Conservation (phyloP, 2,797 vertebrate species). For the Pelodytes ibericus region DNA sequence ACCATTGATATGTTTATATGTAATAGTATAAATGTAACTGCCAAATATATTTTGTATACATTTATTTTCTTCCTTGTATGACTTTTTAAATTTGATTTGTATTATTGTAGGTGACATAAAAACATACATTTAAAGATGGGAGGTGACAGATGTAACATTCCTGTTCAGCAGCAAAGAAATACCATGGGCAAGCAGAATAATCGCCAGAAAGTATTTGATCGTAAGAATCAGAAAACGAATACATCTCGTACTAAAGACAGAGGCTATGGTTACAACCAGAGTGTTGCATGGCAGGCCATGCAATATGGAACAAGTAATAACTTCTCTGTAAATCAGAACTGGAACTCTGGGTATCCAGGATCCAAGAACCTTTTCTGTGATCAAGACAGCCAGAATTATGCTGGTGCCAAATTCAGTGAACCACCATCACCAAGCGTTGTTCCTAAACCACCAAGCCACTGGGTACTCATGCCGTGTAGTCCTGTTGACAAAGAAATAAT, state of each 20-base stretch:
- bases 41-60: too few relatives aligned
- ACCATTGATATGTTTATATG: too few relatives aligned
- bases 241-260: conserved; percentile 79
- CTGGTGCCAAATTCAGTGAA: conserved; percentile 96
- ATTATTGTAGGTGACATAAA: conserved; percentile 90
- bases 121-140: conserved; percentile 89
- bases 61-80: too few relatives aligned
- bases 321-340: conserved; percentile 81
- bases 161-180: conserved; percentile 85
- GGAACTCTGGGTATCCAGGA: conserved; percentile 83
- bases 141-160: conserved; percentile 94
- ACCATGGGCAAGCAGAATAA: conserved; percentile 81
- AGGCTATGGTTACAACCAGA: conserved; percentile 75
- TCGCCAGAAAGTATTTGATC: conserved; percentile 87
- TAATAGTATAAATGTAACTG: too few relatives aligned
- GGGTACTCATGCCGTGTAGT: conserved; percentile 88
- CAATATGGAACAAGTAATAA: conserved; percentile 75
- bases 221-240: conserved; percentile 75
- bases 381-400: conserved; percentile 87
- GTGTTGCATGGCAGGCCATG: conserved; percentile 89
- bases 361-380: conserved; percentile 81
- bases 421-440: conserved; percentile 94
- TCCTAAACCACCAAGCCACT: conserved; percentile 95
- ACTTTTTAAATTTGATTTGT: too few relatives aligned
- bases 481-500: conserved; percentile 92